Evolutionary conservation across 2,797 vertebrate species (phyloP).

Genomic region (Huso huso): DNA sequence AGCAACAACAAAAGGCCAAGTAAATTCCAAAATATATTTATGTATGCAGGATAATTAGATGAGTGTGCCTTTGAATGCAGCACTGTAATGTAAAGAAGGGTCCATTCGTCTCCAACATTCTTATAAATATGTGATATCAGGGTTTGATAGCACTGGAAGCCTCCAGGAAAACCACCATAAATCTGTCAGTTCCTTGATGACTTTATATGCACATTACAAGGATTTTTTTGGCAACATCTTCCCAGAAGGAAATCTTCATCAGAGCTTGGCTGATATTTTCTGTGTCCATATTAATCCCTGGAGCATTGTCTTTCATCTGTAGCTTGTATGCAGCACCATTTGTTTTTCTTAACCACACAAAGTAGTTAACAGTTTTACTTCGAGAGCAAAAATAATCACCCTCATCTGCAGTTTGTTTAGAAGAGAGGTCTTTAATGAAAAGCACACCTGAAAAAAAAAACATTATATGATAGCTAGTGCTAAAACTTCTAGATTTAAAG

Average conservation of each 20-base stretch:
- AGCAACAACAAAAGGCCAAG: not conserved
- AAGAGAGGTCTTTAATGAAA: too few species aligned
- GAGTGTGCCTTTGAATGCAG: not conserved
- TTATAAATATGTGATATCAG: conserved; percentile 30
- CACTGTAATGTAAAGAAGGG: conserved; percentile 23
- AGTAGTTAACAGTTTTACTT: conserved; percentile 34
- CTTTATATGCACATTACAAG: conserved; percentile 55
- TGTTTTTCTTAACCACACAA: conserved; percentile 23
- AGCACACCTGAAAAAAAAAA: too few species aligned
- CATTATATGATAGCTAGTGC: too few species aligned
- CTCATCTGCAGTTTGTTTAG: not conserved
- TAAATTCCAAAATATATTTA: not conserved
- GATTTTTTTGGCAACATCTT: conserved; percentile 56
- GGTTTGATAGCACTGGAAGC: conserved; percentile 30
- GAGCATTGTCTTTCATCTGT: conserved; percentile 21
- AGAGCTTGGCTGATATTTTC: conserved; percentile 52
- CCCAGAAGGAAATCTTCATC: conserved; percentile 55
- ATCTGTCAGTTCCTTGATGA: conserved; percentile 65
- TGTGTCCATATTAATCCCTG: conserved; percentile 13
- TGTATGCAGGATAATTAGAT: not conserved
- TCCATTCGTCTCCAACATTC: conserved; percentile 32
- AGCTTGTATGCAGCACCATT: conserved; percentile 7
- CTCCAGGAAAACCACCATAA: conserved; percentile 31
- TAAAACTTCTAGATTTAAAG: too few species aligned
- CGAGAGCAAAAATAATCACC: conserved; percentile 30